Conservation (phyloP, 2,113 vertebrate species). For the Callipepla squamata region DNA sequence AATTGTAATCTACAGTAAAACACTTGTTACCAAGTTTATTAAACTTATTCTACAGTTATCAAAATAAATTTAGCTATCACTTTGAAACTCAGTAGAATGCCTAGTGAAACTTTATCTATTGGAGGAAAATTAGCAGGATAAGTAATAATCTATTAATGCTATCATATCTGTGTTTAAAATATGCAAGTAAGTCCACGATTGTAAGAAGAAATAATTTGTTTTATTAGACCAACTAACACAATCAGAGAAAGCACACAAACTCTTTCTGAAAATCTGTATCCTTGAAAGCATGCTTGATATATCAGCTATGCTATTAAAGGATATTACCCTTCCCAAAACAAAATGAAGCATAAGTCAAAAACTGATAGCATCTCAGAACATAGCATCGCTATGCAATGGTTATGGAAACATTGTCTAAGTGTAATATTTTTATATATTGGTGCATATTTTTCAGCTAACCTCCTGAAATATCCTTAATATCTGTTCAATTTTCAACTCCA, state of each 20-base stretch:
- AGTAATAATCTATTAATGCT: neutral
- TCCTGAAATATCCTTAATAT: neutral
- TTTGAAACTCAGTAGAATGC: neutral
- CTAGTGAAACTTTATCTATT: neutral
- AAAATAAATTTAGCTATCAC: neutral
- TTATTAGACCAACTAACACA: neutral
- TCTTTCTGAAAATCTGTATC: neutral
- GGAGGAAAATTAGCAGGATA: neutral
- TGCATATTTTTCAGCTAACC: neutral
- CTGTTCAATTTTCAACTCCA: neutral
- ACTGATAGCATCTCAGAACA: neutral
- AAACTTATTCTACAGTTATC: neutral
- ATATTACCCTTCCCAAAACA: neutral
- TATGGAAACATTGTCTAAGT: neutral
- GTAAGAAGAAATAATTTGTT: neutral
- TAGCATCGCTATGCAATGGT: neutral
- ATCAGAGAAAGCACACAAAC: neutral
- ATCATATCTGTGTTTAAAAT: neutral
- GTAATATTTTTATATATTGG: neutral
- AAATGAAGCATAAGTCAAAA: neutral
- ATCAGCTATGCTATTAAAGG: neutral
- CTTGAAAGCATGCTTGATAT: neutral
- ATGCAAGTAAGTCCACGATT: neutral
- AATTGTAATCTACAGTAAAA: neutral
- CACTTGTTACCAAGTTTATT: neutral